Conservation (phyloP, 2,797 vertebrate species). For the Garrulus glandarius region DNA sequence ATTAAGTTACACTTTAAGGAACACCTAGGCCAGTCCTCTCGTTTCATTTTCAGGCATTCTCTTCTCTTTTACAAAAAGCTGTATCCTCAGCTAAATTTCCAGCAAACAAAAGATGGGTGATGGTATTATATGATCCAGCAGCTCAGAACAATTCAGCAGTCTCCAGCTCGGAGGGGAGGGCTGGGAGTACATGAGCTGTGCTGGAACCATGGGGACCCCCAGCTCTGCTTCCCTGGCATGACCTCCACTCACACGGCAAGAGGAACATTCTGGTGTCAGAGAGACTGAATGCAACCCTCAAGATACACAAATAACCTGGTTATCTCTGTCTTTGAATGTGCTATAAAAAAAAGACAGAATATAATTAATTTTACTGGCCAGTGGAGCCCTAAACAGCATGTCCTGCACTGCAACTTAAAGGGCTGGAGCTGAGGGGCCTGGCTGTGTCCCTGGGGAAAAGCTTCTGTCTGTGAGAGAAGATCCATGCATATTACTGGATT, state of each 20-base stretch:
- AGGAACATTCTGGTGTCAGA: not conserved
- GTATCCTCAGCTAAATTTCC: not conserved
- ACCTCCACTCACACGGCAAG: rapidly evolving
- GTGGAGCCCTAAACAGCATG: rapidly evolving
- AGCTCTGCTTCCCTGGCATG: not conserved
- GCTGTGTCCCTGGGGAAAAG: rapidly evolving
- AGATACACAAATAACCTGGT: not conserved
- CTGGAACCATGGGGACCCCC: not conserved
- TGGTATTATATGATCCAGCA: not conserved
- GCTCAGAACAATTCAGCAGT: not conserved
- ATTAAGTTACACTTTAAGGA: not conserved
- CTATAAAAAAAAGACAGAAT: not conserved
- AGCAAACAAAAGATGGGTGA: not conserved
- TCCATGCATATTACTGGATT: not conserved
- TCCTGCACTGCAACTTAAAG: not conserved
- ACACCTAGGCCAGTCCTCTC: not conserved
- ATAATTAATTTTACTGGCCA: not conserved
- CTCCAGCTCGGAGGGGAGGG: not conserved
- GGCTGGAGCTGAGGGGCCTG: not conserved
- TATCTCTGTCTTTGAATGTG: not conserved
- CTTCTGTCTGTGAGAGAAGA: not conserved
- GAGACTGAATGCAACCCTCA: not conserved
- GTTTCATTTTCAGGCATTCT: not conserved
- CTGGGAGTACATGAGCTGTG: not conserved
- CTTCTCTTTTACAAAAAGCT: not conserved